Evolutionary conservation across 2,113 vertebrate species (phyloP).

Genomic region (Gobiocypris rarus): DNA sequence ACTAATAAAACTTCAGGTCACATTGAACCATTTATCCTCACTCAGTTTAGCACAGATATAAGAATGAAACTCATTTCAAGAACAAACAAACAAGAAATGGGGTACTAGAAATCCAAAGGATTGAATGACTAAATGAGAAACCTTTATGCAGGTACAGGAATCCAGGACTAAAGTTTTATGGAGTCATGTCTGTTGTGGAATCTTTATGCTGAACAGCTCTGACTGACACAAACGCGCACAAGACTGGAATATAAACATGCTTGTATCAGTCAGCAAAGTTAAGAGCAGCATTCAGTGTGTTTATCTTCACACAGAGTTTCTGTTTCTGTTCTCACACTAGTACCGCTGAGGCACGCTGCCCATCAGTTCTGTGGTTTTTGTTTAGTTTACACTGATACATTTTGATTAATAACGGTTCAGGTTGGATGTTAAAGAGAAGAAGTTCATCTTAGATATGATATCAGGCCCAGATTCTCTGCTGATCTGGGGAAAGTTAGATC

Average conservation of each 20-base stretch:
- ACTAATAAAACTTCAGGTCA: neutral
- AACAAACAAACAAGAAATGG: neutral
- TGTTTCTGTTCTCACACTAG: constrained; percentile 12
- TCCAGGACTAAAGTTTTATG: neutral
- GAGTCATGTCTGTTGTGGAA: constrained; percentile 1
- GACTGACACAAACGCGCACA: constrained; percentile 50
- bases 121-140: neutral
- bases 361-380: constrained; percentile 14
- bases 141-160: neutral
- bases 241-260: constrained; percentile 51
- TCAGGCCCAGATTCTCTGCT: neutral
- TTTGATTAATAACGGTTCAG: constrained; percentile 15
- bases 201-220: constrained; percentile 36
- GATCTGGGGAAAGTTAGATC: neutral
- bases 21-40: neutral
- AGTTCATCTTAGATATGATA: constrained; percentile 16
- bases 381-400: constrained; percentile 31
- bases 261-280: constrained; percentile 47
- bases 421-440: neutral
- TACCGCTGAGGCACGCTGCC: neutral
- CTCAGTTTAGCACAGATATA: neutral
- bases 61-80: neutral
- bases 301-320: constrained; percentile 27
- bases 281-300: constrained; percentile 36
- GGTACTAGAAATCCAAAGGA: neutral